Evolutionary conservation across 2,113 vertebrate species (phyloP), one percentile per base, ranked within the genome.

Genomic region (Prochilodus magdalenae): DNA sequence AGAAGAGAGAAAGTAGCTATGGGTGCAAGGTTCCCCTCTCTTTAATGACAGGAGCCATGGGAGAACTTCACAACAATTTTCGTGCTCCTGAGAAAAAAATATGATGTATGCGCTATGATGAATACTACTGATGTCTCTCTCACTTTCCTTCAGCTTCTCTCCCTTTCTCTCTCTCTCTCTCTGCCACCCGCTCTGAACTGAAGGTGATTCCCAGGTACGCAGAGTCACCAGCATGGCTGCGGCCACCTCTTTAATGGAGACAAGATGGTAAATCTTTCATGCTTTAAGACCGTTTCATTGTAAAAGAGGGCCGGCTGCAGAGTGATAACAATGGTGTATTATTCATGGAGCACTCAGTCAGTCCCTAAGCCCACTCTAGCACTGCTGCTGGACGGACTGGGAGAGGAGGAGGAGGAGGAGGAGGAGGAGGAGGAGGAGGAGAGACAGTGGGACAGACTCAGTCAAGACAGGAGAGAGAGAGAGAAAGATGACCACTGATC

Each of bases 211-310:
- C 74, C 75, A 59, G 59, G 77, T 57, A 59, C 49, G 79, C 29
- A 73, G 78, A 89, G 76, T 73, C 51, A 65, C 75, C 60, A 74
- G 79, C 75, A 16, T 2, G 29, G 57, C 66, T 59, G 63, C 29
- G 57, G 3, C 8, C 81, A 74, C 36, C 72, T 81, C 80, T 88
- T 89, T 89, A 88, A 91, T 86, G 79, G 80, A 87, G 83, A 89
- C 60, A 87, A 84, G 89, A 76, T 88, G 83, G 71, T 92, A 89
- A 88, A 91, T 89, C 83, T 90, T 90, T 91, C 87, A 91, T 89
- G 86, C 82, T 87, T 88, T 89, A 90, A 84, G 89, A 86, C 86
- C 73, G 69, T 86, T 92, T 89, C 85, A 89, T 89, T 91, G 89
- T 92, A 86, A 90, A 91, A 90, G 86, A 80, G 87, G 87, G 79